A percentile compares a stretch with the other conserved stretches of the same genome.
Conservation (phyloP, 1,140 invertebrate genomes). For the Lepidurus couesii region DNA sequence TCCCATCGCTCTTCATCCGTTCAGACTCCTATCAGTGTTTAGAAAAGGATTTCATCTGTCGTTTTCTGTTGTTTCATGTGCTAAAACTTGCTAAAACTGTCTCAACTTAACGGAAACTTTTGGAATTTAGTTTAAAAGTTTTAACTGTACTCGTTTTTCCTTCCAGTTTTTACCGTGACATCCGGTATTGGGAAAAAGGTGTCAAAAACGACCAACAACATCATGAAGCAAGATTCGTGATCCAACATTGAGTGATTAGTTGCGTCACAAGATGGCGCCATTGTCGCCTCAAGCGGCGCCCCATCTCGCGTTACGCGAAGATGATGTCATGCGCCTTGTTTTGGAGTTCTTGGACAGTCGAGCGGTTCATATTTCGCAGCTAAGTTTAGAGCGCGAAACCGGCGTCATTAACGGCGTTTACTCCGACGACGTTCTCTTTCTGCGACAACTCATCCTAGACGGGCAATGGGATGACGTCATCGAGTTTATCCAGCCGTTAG, state of each 20-base stretch:
- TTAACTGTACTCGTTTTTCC: no score
- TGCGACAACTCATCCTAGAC: slow-evolving; percentile 89
- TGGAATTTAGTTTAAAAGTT: no score
- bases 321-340: slow-evolving; percentile 83
- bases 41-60: no score
- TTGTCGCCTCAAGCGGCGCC: slow-evolving; percentile 45
- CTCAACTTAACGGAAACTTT: no score
- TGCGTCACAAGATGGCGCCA: neutral
- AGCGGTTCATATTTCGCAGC: slow-evolving; percentile 80
- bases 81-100: no score
- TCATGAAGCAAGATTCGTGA: neutral
- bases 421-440: slow-evolving; percentile 85
- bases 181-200: no score
- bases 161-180: no score
- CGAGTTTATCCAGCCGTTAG: slow-evolving; percentile 93
- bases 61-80: no score
- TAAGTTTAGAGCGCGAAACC: slow-evolving; percentile 88
- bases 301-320: slow-evolving; percentile 74
- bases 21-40: no score
- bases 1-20: no score
- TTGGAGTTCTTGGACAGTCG: slow-evolving; percentile 89
- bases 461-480: slow-evolving; percentile 97
- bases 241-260: neutral
- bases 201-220: neutral
- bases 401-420: slow-evolving; percentile 87